A percentile compares a stretch with the other conserved stretches of the same genome.
Conservation (phyloP, 2,113 vertebrate species). For the Brachirus orientalis region DNA sequence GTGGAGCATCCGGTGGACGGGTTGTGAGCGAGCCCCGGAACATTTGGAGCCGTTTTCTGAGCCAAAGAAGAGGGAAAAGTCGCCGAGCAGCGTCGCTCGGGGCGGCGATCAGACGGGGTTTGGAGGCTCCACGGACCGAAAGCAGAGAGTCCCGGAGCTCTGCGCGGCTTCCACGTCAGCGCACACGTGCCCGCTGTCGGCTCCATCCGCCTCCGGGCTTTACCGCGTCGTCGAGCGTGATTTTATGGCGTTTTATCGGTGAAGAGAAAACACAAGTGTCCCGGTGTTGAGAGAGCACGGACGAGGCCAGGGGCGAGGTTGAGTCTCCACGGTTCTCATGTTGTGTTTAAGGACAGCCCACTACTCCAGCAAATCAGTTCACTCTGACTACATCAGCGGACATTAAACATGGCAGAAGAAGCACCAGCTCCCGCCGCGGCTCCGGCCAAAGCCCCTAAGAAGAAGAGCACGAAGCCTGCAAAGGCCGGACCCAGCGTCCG, state of each 20-base stretch:
- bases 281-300: background rate
- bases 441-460: slow-evolving; percentile 11
- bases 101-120: slow-evolving; percentile 12
- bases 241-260: background rate
- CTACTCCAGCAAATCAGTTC: background rate
- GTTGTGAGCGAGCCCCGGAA: background rate
- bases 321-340: slow-evolving; percentile 48
- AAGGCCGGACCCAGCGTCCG: slow-evolving; percentile 8
- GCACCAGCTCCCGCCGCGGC: slow-evolving; percentile 14
- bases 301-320: background rate
- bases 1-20: background rate
- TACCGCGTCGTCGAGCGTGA: background rate
- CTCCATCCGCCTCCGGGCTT: background rate
- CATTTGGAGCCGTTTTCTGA: background rate
- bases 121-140: background rate
- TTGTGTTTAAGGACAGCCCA: slow-evolving; percentile 11
- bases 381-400: background rate
- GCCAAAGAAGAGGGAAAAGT: slow-evolving; percentile 19
- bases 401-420: slow-evolving; percentile 42
- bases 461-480: background rate
- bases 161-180: background rate
- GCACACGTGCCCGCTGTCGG: background rate
- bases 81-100: background rate
- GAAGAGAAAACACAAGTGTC: slow-evolving; percentile 52
- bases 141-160: background rate